These are phyloP conservation scores for Hypena proboscidalis DNA, from an alignment of 2,888 invertebrate genomes.

Conservation along the genomic window DNA sequence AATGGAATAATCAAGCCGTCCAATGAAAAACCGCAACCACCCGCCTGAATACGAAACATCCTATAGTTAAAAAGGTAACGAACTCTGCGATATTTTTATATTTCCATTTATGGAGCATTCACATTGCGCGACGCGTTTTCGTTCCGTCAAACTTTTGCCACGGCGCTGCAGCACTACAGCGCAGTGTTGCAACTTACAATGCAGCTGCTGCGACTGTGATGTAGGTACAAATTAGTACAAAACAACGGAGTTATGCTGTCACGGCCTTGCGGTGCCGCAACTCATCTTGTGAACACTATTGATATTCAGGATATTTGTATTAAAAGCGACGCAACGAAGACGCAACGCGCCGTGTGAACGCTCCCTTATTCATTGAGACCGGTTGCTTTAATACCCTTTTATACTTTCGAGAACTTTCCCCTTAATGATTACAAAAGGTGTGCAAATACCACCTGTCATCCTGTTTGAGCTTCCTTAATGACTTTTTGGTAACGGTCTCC, in stretches of 20 bases:
- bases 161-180: too few species aligned
- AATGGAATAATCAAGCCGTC: constrained; percentile 27
- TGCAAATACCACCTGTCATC: constrained; percentile 48
- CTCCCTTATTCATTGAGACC: constrained; percentile 26
- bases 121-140: constrained; percentile 11
- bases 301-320: too few species aligned
- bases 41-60: constrained; percentile 27
- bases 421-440: constrained; percentile 47
- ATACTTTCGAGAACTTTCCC: constrained; percentile 32
- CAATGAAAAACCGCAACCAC: constrained; percentile 22
- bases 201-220: too few species aligned
- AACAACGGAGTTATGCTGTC: too few species aligned
- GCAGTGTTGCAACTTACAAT: too few species aligned
- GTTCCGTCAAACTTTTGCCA: too few species aligned
- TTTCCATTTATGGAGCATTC: constrained; percentile 20
- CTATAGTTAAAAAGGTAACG: constrained; percentile 28
- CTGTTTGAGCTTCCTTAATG: constrained; percentile 43
- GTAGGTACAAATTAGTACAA: too few species aligned
- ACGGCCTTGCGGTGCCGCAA: too few species aligned
- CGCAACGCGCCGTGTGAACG: constrained; percentile 15
- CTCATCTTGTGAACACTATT: too few species aligned
- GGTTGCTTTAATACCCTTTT: constrained; percentile 26
- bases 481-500: constrained; percentile 25
- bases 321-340: too few species aligned
- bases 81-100: constrained; percentile 32